Base-by-base conservation (phyloP, 2,888 invertebrate species). In the Calliopum simillimum region DNA sequence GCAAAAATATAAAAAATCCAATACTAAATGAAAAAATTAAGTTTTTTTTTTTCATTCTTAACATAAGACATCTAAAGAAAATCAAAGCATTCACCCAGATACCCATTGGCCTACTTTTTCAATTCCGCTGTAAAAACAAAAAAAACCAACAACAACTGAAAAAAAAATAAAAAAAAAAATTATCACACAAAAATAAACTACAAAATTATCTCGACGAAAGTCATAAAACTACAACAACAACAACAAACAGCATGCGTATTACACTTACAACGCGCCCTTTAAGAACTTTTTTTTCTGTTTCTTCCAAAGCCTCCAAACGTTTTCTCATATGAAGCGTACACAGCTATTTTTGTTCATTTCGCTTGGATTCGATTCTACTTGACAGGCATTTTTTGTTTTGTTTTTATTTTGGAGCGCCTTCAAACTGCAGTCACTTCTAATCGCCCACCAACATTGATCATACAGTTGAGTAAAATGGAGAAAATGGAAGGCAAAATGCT, bases 11-110 rank as follows among this genome's bases (percentile, higher is more conserved):
- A 53, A 41, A 11, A 5, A 12, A 61, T 16, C 21, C 53, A 55
- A 44, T 43, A 55, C 5, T 43, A 53, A 46, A 53, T 43, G 21
- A 65, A 65, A 19, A 65, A n/a, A 16, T 11, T 21, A 23, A 56
- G 21, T n/a, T 67, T 59, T 41, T 62, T 21, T 51, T 64, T 73
- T 76, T 71, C 76, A 73, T 76, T 77, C 75, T 74, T 77, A 72
- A 68, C 71, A 6, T 21, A 19, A 33, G 33, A 33, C 33, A 33
- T 33, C 33, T 53, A 21, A 13, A 23, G 21, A 53, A 33, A 61
- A 61, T 61, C 61, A 61, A 61, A 61, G 46, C 61, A 61, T 46
- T 61, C 55, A 65, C 67, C 56, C 33, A 49, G 47, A 59, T 67
- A 67, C 67, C 67, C 47, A 49, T 23, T 67, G 67, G 25, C 67